Evolutionary conservation across 1,140 invertebrate genomes (phyloP).

Genomic region (Zaprionus kolodkinae): DNA sequence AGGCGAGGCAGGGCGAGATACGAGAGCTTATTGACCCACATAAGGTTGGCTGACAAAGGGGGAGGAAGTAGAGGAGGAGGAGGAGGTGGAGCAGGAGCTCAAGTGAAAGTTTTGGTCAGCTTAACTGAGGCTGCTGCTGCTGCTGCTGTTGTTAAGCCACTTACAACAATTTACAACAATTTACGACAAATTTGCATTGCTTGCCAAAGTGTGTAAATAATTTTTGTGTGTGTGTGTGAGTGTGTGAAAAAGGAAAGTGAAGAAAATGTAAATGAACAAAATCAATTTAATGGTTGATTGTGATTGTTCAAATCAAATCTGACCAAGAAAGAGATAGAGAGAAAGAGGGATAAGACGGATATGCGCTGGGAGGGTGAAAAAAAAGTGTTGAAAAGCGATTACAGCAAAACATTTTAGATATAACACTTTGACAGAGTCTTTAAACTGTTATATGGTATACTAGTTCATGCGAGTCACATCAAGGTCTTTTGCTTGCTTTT

Average conservation of each 20-base stretch:
- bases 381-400: not conserved
- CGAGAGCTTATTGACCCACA: conserved; percentile 42
- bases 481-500: not conserved
- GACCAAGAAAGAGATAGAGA: not conserved
- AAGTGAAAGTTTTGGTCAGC: conserved; percentile 67
- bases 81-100: conserved; percentile 11
- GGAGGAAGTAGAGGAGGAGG: not conserved
- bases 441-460: not conserved
- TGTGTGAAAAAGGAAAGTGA: conserved; percentile 69
- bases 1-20: not conserved
- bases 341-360: not conserved
- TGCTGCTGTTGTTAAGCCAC: conserved; percentile 26
- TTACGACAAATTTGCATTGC: conserved; percentile 76
- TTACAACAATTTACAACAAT: conserved; percentile 74
- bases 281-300: conserved; percentile 39
- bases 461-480: not conserved
- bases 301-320: conserved; percentile 23
- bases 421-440: not conserved
- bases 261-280: conserved; percentile 67
- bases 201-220: conserved; percentile 16
- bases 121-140: conserved; percentile 25
- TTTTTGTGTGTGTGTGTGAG: conserved; percentile 37
- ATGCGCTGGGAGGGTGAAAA: no score
- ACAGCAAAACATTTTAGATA: not conserved
- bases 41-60: conserved; percentile 6